Evolutionary conservation across 2,113 vertebrate genomes (phyloP).

Genomic region (Bungarus multicinctus): DNA sequence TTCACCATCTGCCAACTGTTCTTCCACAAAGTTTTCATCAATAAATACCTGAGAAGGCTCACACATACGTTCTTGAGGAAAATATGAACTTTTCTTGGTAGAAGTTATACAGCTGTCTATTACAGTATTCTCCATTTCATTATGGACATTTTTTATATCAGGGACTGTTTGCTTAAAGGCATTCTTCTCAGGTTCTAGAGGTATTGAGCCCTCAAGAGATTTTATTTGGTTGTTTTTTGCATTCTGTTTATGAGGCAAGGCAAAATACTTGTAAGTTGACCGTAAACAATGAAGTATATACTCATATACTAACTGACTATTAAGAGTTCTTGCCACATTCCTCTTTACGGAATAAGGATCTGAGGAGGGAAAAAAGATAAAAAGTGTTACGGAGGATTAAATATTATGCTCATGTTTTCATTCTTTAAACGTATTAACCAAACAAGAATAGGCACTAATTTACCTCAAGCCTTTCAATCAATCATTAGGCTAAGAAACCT

Average conservation of each 20-base stretch:
- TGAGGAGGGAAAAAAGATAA: slow-evolving; percentile 55
- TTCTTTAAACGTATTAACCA: background rate
- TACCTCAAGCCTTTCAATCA: background rate
- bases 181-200: slow-evolving; percentile 34
- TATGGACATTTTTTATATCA: slow-evolving; percentile 23
- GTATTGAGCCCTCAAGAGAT: slow-evolving; percentile 28
- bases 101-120: slow-evolving; percentile 23
- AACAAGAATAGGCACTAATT: background rate
- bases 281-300: slow-evolving; percentile 92
- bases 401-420: background rate
- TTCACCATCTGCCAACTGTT: slow-evolving; percentile 46
- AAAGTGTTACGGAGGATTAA: background rate
- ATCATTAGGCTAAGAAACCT: background rate
- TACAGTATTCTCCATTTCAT: slow-evolving; percentile 25
- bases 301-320: slow-evolving; percentile 87
- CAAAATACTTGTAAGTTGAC: slow-evolving; percentile 93
- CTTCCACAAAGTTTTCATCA: slow-evolving; percentile 47
- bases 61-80: background rate
- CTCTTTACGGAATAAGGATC: slow-evolving; percentile 91
- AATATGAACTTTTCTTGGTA: background rate
- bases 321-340: slow-evolving; percentile 89
- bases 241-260: slow-evolving; percentile 72
- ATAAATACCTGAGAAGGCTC: slow-evolving; percentile 43
- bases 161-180: slow-evolving; percentile 31
- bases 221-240: slow-evolving; percentile 56